phyloP scores from a whole-genome alignment of 2,888 invertebrate species.

The Hybos culiciformis region DNA sequence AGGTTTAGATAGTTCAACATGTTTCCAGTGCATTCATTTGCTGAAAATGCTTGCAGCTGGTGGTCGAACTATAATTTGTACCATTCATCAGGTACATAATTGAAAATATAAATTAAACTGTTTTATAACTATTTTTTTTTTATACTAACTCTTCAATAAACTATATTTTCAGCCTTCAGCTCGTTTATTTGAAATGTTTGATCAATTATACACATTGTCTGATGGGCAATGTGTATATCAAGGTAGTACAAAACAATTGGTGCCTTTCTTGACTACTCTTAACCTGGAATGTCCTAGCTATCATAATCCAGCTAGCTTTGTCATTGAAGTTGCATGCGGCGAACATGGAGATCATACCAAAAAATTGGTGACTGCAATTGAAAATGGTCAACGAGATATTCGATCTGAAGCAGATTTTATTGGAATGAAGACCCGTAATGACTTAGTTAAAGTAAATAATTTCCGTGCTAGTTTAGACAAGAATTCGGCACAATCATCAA shows the following conservation, averaged over 20 bases:
- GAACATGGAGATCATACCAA: conserved; percentile 87
- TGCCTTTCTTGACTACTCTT: conserved; percentile 66
- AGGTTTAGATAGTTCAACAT: conserved; percentile 88
- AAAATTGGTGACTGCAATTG: conserved; percentile 70
- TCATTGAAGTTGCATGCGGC: conserved; percentile 92
- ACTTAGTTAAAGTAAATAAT: conserved; percentile 42
- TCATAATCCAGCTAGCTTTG: conserved; percentile 94
- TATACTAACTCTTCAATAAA: too few species aligned
- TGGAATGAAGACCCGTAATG: conserved; percentile 39
- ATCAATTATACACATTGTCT: conserved; percentile 83
- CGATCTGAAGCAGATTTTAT: conserved; percentile 59
- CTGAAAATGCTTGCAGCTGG: conserved; percentile 79
- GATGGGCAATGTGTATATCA: conserved; percentile 93
- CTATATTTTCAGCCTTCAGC: too few species aligned
- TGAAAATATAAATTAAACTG: too few species aligned
- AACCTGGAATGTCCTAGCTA: conserved; percentile 87
- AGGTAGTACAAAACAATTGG: conserved; percentile 71
- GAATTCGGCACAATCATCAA: conserved; percentile 35
- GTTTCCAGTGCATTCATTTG: conserved; percentile 84
- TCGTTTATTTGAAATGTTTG: conserved; percentile 91
- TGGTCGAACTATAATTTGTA: conserved; percentile 88
- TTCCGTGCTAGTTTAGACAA: conserved; percentile 37
- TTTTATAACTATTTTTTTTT: too few species aligned
- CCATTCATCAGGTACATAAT: too few species aligned
- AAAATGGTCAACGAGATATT: conserved; percentile 71